Base-by-base conservation (phyloP, 2,888 invertebrate species). In the Agonopterix alstromeriana region DNA sequence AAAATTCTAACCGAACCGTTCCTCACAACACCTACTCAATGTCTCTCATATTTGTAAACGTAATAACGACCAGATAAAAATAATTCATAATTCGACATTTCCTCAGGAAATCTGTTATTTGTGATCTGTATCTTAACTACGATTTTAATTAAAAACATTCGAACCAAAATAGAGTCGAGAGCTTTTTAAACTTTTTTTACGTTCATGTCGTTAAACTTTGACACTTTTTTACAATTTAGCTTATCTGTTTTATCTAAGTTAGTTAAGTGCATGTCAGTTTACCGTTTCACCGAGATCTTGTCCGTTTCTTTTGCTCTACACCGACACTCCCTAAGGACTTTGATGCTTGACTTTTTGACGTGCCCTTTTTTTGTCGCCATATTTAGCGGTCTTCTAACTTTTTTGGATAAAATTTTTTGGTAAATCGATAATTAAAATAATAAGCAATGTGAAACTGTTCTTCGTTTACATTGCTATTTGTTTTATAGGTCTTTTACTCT, bases 51-150 rank as follows among this genome's bases (percentile, higher is more conserved):
- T 10, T 42, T 12, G 10, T 14, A 42, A 42, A 17, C 11, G 12
- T 12, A 17, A 12, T 42, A 10, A 42, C 17, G 10, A 42, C n/a
- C 12, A 66, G 68, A 74, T 69, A 72, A 72, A 68, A 65, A 71
- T 71, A 62, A 62, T 63, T 51, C 56, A 60, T 73, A 74, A 79
- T 74, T 67, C 68, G 69, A 63, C 68, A 67, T 76, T 73, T 85
- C 86, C 86, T 82, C 64, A 82, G 86, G 86, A 86, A 73, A 79
- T 70, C 54, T 67, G 60, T 69, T 77, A 82, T 82, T 82, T 79
- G 82, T 80, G 67, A 62, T 48, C 51, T 43, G 14, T 56, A 27
- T 27, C 55, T 53, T 60, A 65, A 69, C 62, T 65, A 69, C 73
- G 56, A 40, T 66, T 65, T 70, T 83, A 85, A 86, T 85, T 79